phyloP scores from a whole-genome alignment of 2,113 vertebrate genomes.

The Myiozetetes cayanensis region DNA sequence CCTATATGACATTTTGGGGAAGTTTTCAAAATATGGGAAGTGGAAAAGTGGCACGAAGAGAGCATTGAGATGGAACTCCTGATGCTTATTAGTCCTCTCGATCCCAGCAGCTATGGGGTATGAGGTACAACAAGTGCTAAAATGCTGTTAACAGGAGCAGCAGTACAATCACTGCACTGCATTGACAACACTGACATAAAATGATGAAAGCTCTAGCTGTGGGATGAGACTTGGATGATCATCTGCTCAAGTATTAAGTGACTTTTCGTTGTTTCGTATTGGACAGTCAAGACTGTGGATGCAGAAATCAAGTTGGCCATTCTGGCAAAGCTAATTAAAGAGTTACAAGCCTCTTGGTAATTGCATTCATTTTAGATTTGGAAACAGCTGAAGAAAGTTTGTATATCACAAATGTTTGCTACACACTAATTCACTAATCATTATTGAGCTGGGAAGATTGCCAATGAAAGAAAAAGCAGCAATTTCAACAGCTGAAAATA shows the following conservation, averaged over 20 bases:
- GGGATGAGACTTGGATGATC: neutral
- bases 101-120: neutral
- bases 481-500: neutral
- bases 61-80: neutral
- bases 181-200: too few species aligned
- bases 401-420: conserved; percentile 11
- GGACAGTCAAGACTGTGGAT: neutral
- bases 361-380: conserved; percentile 18
- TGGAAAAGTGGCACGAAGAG: neutral
- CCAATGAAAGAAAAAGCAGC: neutral
- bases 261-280: neutral
- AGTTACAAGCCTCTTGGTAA: neutral
- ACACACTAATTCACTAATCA: conserved; percentile 18
- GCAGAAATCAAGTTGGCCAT: neutral
- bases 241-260: neutral
- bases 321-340: conserved; percentile 17
- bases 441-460: conserved; percentile 9
- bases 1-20: neutral
- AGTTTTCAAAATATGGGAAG: neutral
- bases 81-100: neutral
- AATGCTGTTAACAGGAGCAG: neutral
- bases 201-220: neutral
- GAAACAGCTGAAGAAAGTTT: conserved; percentile 21
- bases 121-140: neutral
- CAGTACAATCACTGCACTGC: neutral